phyloP scores from a whole-genome alignment of 2,113 vertebrate species.

The Chaetorhynchus papuensis region DNA sequence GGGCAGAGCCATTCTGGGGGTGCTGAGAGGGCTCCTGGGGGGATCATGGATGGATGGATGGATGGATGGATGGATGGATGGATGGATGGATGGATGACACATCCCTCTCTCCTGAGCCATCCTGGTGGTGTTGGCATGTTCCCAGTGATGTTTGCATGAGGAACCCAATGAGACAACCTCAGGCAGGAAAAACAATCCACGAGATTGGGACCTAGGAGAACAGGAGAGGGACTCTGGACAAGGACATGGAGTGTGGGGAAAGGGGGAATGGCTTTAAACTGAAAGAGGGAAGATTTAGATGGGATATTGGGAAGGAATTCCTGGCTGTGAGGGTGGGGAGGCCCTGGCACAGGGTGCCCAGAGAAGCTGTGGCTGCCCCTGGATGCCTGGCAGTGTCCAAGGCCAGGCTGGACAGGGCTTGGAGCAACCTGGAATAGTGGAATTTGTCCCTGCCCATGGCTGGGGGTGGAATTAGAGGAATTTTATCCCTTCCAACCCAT shows the following conservation, averaged over 20 bases:
- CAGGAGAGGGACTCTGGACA: neutral
- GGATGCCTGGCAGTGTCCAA: neutral
- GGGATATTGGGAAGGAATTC: neutral
- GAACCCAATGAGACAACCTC: fast-evolving
- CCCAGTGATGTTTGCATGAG: neutral
- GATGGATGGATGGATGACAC: too few species aligned
- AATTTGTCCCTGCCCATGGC: neutral
- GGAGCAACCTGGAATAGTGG: fast-evolving
- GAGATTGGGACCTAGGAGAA: neutral
- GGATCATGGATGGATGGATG: too few species aligned
- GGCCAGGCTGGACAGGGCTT: fast-evolving
- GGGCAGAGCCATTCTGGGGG: neutral
- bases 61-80: too few species aligned
- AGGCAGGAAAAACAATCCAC: neutral
- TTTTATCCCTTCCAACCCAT: neutral
- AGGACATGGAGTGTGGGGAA: neutral
- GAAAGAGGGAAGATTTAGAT: neutral
- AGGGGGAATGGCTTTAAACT: neutral
- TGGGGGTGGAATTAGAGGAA: neutral
- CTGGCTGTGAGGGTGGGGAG: fast-evolving
- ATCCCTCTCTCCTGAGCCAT: neutral
- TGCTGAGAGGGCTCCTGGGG: neutral
- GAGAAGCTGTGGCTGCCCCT: neutral
- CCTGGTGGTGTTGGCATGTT: neutral
- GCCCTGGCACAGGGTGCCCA: neutral